Evolutionary conservation across 2,888 invertebrate species (phyloP), one percentile per base, ranked within the genome.

Genomic region (Campopleginae sp.): DNA sequence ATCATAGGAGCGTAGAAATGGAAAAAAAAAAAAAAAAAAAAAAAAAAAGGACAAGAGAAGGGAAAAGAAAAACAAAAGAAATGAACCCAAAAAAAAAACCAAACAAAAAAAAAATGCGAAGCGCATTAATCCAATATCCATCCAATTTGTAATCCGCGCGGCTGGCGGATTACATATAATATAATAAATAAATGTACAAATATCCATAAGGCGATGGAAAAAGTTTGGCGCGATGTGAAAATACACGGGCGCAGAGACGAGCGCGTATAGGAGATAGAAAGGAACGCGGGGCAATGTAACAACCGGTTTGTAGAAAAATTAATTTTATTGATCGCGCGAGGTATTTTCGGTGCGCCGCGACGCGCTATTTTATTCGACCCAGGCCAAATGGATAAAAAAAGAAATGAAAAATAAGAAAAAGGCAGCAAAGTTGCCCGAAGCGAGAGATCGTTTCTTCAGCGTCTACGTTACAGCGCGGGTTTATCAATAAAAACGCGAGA

Each of bases 71-170:
- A 1, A n/a, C 14, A 27, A 19, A 61, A 82, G 77, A 65, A 70
- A 19, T 12, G 77, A 77, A 71, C 54, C 27, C 31, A 58, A 72
- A 23, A n/a, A 31, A n/a, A 46, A 1, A n/a, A 19, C n/a, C 17
- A 61, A 82, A 82, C 51, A 70, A 19, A 14, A 82, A 77, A 71
- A 54, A 38, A 31, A 74, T 63, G 78, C 51, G 51, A 86, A 84
- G 82, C 51, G 83, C 72, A 86, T 82, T 86, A 77, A 70, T 76
- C 75, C 61, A 48, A 84, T 80, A 42, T 79, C 78, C 68, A 77
- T 82, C 79, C 86, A 87, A 86, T 87, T 86, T 86, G 87, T 80
- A 84, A 82, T 86, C 75, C 27, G n/a, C n/a, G n/a, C n/a, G 61
- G 31, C 58, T 70, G 68, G 63, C 68, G 75, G 79, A 81, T 85